A percentile compares a stretch with the other conserved stretches of the same genome.
Evolutionary conservation across 2,797 vertebrate species (phyloP).

Genomic region (Syngnathus acus): DNA sequence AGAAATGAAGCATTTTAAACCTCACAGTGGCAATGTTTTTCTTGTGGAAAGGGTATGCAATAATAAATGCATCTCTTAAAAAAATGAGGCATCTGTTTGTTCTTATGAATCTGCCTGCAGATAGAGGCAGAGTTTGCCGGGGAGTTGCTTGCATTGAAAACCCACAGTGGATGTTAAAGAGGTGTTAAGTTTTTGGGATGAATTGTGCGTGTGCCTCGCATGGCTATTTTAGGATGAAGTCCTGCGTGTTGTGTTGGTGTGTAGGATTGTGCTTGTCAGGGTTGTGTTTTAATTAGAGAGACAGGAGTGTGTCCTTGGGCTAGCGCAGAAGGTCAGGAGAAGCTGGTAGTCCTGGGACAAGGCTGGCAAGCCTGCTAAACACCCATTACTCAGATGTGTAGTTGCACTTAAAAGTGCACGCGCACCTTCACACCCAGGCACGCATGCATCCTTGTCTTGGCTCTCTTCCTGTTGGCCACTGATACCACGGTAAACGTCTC

Average conservation of each 20-base stretch:
- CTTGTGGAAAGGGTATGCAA: not conserved
- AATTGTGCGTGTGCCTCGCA: slow-evolving; percentile 60
- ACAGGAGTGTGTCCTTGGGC: slow-evolving; percentile 70
- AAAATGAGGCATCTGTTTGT: slow-evolving; percentile 29
- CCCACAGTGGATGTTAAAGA: slow-evolving; percentile 60
- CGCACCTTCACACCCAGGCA: slow-evolving; percentile 23
- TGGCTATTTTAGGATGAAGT: slow-evolving; percentile 67
- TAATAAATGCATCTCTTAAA: slow-evolving; percentile 33
- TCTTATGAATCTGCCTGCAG: slow-evolving; percentile 32
- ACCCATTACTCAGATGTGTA: slow-evolving; percentile 60
- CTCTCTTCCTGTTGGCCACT: slow-evolving; percentile 46
- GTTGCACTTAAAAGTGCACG: slow-evolving; percentile 32
- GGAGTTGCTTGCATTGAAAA: slow-evolving; percentile 53
- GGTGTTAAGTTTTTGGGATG: slow-evolving; percentile 62
- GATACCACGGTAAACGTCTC: slow-evolving; percentile 53
- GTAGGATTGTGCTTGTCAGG: slow-evolving; percentile 41
- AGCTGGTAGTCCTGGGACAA: slow-evolving; percentile 60
- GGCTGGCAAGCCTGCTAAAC: slow-evolving; percentile 63
- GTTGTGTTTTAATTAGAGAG: slow-evolving; percentile 75
- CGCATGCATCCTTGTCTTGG: slow-evolving; percentile 35
- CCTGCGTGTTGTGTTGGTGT: slow-evolving; percentile 50
- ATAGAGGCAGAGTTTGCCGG: slow-evolving; percentile 5
- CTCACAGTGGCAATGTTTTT: not conserved
- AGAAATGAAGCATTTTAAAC: not conserved
- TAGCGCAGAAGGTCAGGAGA: slow-evolving; percentile 63